Evolutionary conservation across 1,140 invertebrate species (phyloP).

Genomic region (Bombus affinis): DNA sequence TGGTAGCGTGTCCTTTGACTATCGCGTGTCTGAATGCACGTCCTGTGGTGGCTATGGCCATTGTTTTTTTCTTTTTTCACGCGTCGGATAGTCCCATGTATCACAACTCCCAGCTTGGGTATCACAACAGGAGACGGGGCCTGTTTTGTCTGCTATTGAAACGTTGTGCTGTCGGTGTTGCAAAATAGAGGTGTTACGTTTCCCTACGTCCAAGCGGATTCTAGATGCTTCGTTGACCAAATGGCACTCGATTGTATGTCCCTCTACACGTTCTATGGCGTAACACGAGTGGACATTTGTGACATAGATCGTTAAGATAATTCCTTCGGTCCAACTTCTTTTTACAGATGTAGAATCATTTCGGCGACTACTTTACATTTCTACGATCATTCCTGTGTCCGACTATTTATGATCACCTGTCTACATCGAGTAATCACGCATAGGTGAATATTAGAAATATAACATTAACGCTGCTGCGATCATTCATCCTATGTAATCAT

Average conservation of each 20-base stretch:
- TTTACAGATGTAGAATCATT: too few relatives aligned
- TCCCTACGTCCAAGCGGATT: neutral
- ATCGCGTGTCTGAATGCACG: constrained; percentile 36
- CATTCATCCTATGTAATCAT: too few relatives aligned
- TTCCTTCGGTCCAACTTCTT: too few relatives aligned
- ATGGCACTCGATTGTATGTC: neutral
- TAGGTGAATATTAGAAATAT: too few relatives aligned
- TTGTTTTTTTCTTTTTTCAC: constrained; percentile 30
- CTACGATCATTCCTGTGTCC: too few relatives aligned
- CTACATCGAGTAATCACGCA: neutral
- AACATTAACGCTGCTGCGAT: neutral
- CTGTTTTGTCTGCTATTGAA: constrained; percentile 21
- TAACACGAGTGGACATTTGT: too few relatives aligned
- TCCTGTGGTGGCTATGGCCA: constrained; percentile 38
- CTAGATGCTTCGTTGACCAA: constrained; percentile 6
- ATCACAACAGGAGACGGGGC: constrained; percentile 26
- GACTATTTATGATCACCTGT: neutral
- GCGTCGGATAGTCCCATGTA: constrained; percentile 17
- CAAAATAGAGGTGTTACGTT: constrained; percentile 33
- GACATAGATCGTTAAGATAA: too few relatives aligned
- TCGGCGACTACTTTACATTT: too few relatives aligned
- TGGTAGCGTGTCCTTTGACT: constrained; percentile 20
- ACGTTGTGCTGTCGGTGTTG: constrained; percentile 9
- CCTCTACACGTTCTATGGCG: neutral
- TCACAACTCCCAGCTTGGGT: constrained; percentile 20